Conservation (phyloP, 2,113 vertebrate genomes). For the Petaurus breviceps region DNA sequence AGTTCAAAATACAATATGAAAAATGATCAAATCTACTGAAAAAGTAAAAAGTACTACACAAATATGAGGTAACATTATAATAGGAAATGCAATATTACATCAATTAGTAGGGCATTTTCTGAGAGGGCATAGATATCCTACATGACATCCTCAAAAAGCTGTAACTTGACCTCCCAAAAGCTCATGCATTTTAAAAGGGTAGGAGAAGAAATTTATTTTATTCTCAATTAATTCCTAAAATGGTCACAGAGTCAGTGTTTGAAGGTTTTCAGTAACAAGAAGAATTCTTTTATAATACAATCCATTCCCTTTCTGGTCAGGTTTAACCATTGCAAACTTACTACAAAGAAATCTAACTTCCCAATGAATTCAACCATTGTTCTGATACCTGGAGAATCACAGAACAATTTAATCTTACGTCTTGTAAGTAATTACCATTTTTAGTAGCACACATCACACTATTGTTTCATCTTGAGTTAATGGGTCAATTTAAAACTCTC, state of each 20-base stretch:
- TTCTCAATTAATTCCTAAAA: neutral
- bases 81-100: neutral
- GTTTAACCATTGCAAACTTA: neutral
- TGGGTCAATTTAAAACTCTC: neutral
- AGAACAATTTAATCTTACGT: neutral
- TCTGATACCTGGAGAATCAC: neutral
- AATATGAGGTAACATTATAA: neutral
- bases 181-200: neutral
- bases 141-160: neutral
- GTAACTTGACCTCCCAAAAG: neutral
- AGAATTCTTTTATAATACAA: neutral
- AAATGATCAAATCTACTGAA: neutral
- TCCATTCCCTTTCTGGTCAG: neutral
- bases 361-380: neutral
- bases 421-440: neutral
- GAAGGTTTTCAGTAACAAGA: neutral
- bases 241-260: neutral
- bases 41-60: neutral
- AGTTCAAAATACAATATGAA: slow-evolving; percentile 6
- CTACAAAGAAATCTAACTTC: neutral
- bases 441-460: neutral
- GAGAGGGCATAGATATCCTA: neutral
- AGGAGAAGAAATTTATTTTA: neutral
- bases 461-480: neutral
- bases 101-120: neutral